Base-by-base conservation (phyloP, 2,113 vertebrate species). In the Orthochromis indermauri region DNA sequence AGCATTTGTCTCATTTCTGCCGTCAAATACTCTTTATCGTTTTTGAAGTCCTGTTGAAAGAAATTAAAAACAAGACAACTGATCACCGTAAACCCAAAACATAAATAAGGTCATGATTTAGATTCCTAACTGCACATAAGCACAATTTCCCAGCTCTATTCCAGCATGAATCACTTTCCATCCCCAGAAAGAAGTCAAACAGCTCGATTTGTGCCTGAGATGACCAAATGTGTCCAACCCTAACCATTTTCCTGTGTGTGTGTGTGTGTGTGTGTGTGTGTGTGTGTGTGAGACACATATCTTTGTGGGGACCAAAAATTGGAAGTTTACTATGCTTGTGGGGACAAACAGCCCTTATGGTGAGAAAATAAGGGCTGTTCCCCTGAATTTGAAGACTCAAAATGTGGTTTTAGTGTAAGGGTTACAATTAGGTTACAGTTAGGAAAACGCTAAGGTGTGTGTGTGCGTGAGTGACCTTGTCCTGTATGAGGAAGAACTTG, bases 401-500 rank as follows among this genome's bases (percentile, higher is more conserved):
- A 54, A 54, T 54, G 53, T 54, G 53, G n/a, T 54, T 54, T 54
- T 54, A 54, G 53, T 54, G 10, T 54, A 10, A 54, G 53, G 53
- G 53, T 24, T 54, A 54, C 53, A 54, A 54, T 21, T 54, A 54
- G n/a, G 51, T 54, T 21, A 21, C 5, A 6, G 10, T 54, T 21
- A 21, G n/a, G 10, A 54, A 54, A 54, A 54, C n/a, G 3, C n/a
- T 54, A 21, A 21, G n/a, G 10, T 7, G 37, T 45, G 40, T 40
- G 37, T 40, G 13, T 45, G 28, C 9, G 19, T 45, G 5, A 42
- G 26, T 86, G 97, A 97, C 98, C 97, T 99, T 99, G 95, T 99
- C 99, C 54, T 98, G 98, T 28, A 97, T 94, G 37, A 98, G 97
- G 94, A 98, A 99, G 97, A 99, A 99, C 94, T 98, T 99, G 81